Conservation (phyloP, 2,113 vertebrate species). For the Sterna hirundo region DNA sequence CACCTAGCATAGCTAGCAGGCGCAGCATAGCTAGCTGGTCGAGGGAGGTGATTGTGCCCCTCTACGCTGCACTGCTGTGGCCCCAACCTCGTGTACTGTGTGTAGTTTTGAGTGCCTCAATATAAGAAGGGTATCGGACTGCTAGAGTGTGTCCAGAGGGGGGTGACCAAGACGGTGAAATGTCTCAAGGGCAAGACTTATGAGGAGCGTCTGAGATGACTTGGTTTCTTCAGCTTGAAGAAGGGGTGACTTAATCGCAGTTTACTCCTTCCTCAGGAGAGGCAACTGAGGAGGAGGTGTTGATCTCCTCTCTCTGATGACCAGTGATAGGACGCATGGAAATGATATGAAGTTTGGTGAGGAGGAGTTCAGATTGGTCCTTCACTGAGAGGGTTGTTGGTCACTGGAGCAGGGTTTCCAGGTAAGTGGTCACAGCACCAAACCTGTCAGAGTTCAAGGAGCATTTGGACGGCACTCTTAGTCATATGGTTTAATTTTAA, state of each 20-base stretch:
- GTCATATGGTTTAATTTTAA: neutral
- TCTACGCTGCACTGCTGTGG: neutral
- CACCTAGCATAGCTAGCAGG: neutral
- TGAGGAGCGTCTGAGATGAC: neutral
- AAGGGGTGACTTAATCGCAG: neutral
- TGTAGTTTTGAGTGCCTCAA: neutral
- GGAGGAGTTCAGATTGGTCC: neutral
- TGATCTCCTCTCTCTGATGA: neutral
- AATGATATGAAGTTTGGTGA: neutral
- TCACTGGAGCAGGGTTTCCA: neutral
- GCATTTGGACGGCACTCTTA: accelerated
- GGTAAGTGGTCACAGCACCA: neutral
- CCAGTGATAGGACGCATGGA: neutral
- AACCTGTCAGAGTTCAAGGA: neutral
- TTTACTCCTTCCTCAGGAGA: neutral
- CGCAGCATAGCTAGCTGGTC: neutral
- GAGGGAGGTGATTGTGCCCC: neutral
- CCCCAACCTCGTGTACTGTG: neutral
- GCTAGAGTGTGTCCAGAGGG: neutral
- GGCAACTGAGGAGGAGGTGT: neutral
- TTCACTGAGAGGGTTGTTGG: neutral
- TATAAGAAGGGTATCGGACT: neutral
- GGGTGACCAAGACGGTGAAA: neutral
- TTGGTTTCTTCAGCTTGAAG: neutral
- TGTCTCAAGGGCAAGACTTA: neutral